Percentiles rank a stretch among this genome's conserved stretches.
phyloP scores from a whole-genome alignment of 2,888 invertebrate genomes.

The Acleris emargana region DNA sequence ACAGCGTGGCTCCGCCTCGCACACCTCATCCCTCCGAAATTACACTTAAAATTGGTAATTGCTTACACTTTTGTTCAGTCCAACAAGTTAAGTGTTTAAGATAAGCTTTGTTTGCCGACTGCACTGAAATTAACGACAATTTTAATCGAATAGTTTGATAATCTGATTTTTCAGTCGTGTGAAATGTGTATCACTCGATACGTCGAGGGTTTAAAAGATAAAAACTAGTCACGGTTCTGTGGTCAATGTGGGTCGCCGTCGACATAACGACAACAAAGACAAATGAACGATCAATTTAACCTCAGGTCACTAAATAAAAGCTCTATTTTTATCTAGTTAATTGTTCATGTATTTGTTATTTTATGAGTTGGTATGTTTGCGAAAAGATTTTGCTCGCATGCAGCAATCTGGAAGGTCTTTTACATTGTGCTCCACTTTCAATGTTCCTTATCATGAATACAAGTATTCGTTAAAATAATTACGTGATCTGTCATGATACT shows the following conservation, averaged over 20 bases:
- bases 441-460: constrained; percentile 8
- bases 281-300: too few relatives aligned
- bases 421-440: constrained; percentile 15
- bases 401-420: constrained; percentile 15
- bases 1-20: constrained; percentile 84
- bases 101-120: too few relatives aligned
- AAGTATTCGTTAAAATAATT: constrained; percentile 12
- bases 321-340: background rate
- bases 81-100: background rate
- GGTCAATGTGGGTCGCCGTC: too few relatives aligned
- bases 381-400: constrained; percentile 13
- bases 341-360: background rate
- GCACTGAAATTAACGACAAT: too few relatives aligned
- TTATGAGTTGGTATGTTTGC: constrained; percentile 3
- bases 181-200: too few relatives aligned
- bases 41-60: constrained; percentile 95
- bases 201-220: too few relatives aligned
- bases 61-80: constrained; percentile 3
- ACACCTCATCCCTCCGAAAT: constrained; percentile 92
- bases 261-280: too few relatives aligned
- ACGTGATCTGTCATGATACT: constrained; percentile 27
- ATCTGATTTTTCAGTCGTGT: too few relatives aligned
- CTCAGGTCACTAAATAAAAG: too few relatives aligned
- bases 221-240: too few relatives aligned
- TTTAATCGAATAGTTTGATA: too few relatives aligned